Base-by-base conservation (phyloP, 2,797 vertebrate genomes). In the Sebastes jordani region DNA sequence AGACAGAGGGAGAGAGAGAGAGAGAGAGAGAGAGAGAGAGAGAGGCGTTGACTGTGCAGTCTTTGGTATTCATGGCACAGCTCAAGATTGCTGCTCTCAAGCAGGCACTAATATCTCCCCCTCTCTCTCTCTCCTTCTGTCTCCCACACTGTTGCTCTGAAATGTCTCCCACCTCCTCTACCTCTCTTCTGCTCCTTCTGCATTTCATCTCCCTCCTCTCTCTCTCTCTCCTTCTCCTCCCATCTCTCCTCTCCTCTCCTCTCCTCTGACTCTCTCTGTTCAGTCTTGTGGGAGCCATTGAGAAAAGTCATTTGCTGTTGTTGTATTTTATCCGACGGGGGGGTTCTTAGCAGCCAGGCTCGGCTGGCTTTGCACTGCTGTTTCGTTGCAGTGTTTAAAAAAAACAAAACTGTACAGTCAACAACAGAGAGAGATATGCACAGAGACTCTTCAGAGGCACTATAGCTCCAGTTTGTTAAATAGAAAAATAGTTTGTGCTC, bases 51-150 rank as follows among this genome's bases (percentile, higher is more conserved):
- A 78, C 81, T 88, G 76, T 71, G 62, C 32, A 72, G 74, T 89
- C 89, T 86, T 94, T 93, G 87, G 88, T 91, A 92, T 91, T 92
- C 91, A 91, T 86, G 82, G 88, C 85, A 88, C 92, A 91, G 80
- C 83, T 78, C 82, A 62, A 84, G 88, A 89, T 90, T 88, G 90
- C 87, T 92, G 88, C 88, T 92, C 87, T 92, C 79, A 86, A 89
- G 88, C 88, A 89, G 86, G 88, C 89, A 90, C 86, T 92, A 88
- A 92, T 92, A 91, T 90, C 88, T 63, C 81, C 62, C 81, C 10
- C 82, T 59, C 66, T 90, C 87, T 63, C 74, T 61, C 82, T 59
- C 66, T 22, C 68, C 74, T 30, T 74, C 73, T 86, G 55, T 83
- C 85, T 86, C 81, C 77, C 88, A 91, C 86, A 91, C 90, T 90